A percentile compares a stretch with the other conserved stretches of the same genome.
These are phyloP conservation scores for Mobula hypostoma DNA, from an alignment of 2,113 vertebrate species.

Conservation along the genomic window DNA sequence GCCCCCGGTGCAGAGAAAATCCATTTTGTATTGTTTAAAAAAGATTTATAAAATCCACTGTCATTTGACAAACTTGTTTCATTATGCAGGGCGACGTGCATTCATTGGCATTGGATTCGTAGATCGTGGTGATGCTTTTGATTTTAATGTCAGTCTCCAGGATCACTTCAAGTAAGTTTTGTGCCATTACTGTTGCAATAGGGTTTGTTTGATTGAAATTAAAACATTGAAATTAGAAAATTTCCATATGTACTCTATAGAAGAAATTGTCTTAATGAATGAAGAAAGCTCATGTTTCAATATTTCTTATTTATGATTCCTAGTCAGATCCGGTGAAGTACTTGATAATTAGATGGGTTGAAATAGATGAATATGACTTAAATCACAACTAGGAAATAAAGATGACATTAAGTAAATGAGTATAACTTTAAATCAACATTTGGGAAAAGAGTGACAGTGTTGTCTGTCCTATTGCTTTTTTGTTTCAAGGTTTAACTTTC, in stretches of 20 bases:
- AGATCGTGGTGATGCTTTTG: slow-evolving; percentile 90
- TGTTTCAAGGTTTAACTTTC: neutral
- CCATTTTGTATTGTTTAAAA: neutral
- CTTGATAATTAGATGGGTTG: neutral
- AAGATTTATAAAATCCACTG: neutral
- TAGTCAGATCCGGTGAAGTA: neutral
- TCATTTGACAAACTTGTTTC: neutral
- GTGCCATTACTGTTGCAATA: neutral
- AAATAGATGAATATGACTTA: neutral
- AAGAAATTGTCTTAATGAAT: neutral
- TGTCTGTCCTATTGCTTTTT: neutral
- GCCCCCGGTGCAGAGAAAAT: neutral
- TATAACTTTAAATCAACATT: neutral
- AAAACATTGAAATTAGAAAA: neutral
- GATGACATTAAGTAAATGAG: neutral
- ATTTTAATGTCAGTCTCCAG: slow-evolving; percentile 92
- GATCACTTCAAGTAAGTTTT: slow-evolving; percentile 93
- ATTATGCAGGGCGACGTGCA: slow-evolving; percentile 74
- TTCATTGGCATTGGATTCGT: slow-evolving; percentile 89
- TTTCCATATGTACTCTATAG: neutral
- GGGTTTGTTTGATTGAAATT: neutral
- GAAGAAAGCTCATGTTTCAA: neutral
- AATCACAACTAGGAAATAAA: no score
- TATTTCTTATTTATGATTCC: neutral
- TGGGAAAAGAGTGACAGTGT: neutral